These are phyloP conservation scores for Orchestia grillus DNA, from an alignment of 1,140 invertebrate genomes.

Conservation along the genomic window DNA sequence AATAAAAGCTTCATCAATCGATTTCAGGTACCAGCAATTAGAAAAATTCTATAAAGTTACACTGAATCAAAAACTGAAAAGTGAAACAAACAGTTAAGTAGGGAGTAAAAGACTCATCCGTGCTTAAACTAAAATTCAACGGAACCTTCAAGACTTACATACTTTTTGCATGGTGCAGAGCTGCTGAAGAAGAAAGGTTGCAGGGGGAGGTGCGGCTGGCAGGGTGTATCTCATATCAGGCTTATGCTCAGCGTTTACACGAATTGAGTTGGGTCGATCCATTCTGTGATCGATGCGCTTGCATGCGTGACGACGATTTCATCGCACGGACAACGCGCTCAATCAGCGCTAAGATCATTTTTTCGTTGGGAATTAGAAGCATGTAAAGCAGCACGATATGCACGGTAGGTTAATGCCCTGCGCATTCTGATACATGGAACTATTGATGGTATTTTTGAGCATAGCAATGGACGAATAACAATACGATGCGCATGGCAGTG, in stretches of 20 bases:
- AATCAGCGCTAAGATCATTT: constrained; percentile 3
- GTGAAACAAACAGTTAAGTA: too few relatives aligned
- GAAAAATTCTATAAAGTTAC: not conserved
- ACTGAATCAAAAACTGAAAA: too few relatives aligned
- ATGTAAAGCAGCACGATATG: not conserved
- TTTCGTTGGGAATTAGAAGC: not conserved
- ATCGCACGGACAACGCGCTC: constrained; percentile 4
- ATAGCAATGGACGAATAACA: too few relatives aligned
- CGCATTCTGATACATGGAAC: not conserved
- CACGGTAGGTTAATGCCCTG: not conserved
- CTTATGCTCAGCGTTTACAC: constrained; percentile 24
- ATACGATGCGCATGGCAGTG: not conserved
- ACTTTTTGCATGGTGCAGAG: not conserved
- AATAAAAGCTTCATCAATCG: not conserved
- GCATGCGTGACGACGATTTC: constrained; percentile 2
- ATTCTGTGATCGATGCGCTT: constrained; percentile 36
- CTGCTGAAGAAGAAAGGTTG: not conserved
- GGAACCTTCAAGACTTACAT: not conserved
- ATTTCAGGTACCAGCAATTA: not conserved
- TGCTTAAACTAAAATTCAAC: not conserved
- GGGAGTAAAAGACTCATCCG: too few relatives aligned
- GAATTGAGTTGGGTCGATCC: constrained; percentile 18
- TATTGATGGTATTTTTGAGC: too few relatives aligned
- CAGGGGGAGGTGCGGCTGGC: not conserved
- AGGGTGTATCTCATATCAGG: constrained; percentile 24